A percentile compares a stretch with the other conserved stretches of the same genome.
phyloP scores from a whole-genome alignment of 2,888 invertebrate species.

The Megastigmus dorsalis region DNA sequence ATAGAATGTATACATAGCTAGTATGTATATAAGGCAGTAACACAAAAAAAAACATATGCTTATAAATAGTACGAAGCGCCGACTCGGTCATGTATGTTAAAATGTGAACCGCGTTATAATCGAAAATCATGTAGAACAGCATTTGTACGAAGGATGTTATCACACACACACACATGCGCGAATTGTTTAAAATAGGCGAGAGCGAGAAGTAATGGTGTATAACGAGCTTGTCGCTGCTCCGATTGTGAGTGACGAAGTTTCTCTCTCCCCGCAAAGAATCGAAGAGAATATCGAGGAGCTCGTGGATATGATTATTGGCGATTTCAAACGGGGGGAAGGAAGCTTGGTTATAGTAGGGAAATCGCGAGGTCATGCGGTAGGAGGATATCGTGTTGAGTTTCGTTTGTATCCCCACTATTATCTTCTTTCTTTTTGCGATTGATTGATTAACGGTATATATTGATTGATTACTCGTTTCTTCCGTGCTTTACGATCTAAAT shows the following conservation, averaged over 20 bases:
- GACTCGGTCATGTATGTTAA: not conserved
- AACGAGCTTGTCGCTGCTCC: conserved; percentile 5
- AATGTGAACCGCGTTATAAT: not conserved
- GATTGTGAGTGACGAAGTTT: not conserved
- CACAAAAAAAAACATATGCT: no score
- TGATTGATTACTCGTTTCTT: not conserved
- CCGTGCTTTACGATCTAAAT: conserved; percentile 1
- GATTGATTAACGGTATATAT: no score
- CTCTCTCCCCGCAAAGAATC: not conserved
- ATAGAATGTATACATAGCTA: no score
- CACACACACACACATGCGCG: no score
- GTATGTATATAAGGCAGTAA: no score
- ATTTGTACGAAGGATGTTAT: not conserved
- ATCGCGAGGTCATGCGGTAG: not conserved
- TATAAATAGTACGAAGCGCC: not conserved
- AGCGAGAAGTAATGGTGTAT: not conserved
- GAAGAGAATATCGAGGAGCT: conserved; percentile 29
- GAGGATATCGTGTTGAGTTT: conserved; percentile 9
- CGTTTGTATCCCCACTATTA: not conserved
- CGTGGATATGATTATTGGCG: not conserved
- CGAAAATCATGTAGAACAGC: not conserved
- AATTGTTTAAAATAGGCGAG: not conserved
- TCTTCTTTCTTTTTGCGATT: conserved; percentile 12
- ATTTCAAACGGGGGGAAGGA: not conserved
- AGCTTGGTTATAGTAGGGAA: not conserved